phyloP scores from a whole-genome alignment of 2,888 invertebrate genomes.

The Thecophora atra region DNA sequence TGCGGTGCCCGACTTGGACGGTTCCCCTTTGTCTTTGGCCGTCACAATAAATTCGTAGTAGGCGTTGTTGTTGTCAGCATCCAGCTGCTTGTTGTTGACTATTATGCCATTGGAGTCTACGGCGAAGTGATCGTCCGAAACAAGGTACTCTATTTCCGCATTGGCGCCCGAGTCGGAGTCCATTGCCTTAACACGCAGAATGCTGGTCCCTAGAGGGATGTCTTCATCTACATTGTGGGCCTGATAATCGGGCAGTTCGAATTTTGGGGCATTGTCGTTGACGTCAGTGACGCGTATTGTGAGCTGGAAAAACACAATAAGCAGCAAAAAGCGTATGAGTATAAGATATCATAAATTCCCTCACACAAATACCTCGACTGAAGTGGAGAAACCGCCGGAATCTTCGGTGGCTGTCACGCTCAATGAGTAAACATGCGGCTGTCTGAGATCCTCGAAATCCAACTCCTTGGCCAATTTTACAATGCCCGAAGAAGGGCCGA shows the following conservation, averaged over 20 bases:
- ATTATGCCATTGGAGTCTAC: constrained; percentile 94
- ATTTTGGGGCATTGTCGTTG: constrained; percentile 97
- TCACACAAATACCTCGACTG: constrained; percentile 85
- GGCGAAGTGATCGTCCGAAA: constrained; percentile 92
- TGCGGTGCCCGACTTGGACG: constrained; percentile 90
- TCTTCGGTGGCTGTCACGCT: constrained; percentile 96
- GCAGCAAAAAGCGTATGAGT: background rate
- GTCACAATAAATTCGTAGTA: constrained; percentile 95
- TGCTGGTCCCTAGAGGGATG: constrained; percentile 89
- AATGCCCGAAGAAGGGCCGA: constrained; percentile 92
- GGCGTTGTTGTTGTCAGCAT: constrained; percentile 96
- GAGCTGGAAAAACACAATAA: constrained; percentile 74
- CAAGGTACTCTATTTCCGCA: constrained; percentile 92
- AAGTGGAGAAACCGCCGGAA: constrained; percentile 95
- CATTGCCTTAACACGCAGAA: constrained; percentile 93
- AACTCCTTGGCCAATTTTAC: constrained; percentile 95
- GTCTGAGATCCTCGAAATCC: constrained; percentile 95
- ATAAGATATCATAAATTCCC: background rate
- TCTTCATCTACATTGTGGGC: constrained; percentile 97
- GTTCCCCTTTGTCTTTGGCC: constrained; percentile 94
- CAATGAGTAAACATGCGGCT: constrained; percentile 92
- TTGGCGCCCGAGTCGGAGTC: constrained; percentile 95
- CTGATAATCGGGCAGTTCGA: constrained; percentile 95
- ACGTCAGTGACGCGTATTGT: constrained; percentile 95
- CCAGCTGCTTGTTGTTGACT: constrained; percentile 90